These are phyloP conservation scores for Cremastobaeus sp. DNA, from an alignment of 2,888 invertebrate genomes.

Conservation along the genomic window DNA sequence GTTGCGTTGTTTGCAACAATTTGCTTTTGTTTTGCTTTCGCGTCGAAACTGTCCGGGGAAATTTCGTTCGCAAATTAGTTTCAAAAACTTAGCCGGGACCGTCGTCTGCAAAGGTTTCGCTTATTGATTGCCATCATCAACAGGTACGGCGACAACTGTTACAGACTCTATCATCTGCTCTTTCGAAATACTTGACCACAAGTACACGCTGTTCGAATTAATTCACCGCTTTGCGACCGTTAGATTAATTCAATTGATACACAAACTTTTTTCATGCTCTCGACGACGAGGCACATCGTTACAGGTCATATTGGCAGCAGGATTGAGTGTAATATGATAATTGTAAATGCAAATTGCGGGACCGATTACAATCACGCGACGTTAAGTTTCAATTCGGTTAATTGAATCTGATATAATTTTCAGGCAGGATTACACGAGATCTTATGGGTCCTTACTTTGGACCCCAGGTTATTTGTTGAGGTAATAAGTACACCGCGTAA, in stretches of 20 bases:
- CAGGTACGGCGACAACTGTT: constrained; percentile 46
- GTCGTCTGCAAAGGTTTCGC: constrained; percentile 14
- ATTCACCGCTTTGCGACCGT: constrained; percentile 1
- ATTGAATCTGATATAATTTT: constrained; percentile 33
- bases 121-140: constrained; percentile 50
- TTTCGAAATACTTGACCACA: constrained; percentile 23
- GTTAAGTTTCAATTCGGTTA: constrained; percentile 28
- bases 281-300: background rate
- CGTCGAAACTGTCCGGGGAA: background rate
- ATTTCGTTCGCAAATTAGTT: constrained; percentile 31
- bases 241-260: too few species aligned
- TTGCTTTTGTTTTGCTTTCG: constrained; percentile 46
- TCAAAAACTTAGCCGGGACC: constrained; percentile 10
- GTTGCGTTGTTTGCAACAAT: constrained; percentile 49
- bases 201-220: constrained; percentile 6
- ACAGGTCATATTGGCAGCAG: constrained; percentile 26
- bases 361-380: constrained; percentile 29
- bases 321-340: constrained; percentile 37
- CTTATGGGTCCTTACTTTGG: too few species aligned
- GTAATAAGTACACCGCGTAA: too few species aligned
- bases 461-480: too few species aligned
- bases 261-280: background rate
- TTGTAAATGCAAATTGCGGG: constrained; percentile 34
- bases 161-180: constrained; percentile 26
- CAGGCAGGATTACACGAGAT: too few species aligned